Conservation (phyloP, 2,888 invertebrate genomes). For the Chrysolina haemoptera region DNA sequence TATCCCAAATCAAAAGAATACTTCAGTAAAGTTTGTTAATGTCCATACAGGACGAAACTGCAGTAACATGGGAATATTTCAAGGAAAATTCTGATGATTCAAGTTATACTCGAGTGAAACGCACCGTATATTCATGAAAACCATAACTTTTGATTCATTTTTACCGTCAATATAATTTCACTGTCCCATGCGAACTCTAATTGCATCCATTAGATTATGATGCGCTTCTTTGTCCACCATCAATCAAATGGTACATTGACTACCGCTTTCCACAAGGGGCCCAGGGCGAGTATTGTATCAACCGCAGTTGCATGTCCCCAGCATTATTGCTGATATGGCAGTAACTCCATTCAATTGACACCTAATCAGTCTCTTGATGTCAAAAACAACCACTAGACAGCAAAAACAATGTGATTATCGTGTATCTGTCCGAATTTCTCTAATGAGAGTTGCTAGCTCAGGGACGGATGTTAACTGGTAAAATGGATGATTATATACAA, state of each 20-base stretch:
- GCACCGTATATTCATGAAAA: too few relatives aligned
- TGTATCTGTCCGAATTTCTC: not conserved
- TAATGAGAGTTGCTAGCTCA: not conserved
- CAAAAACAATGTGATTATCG: slow-evolving; percentile 9
- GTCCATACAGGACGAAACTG: too few relatives aligned
- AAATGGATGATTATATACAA: not conserved
- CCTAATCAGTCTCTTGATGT: slow-evolving; percentile 1
- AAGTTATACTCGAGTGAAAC: too few relatives aligned
- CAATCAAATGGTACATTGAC: slow-evolving; percentile 12
- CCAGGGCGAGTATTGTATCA: not conserved
- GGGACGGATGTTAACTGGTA: not conserved
- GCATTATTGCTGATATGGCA: not conserved
- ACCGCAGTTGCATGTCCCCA: not conserved
- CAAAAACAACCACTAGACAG: not conserved
- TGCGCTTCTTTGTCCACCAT: not conserved
- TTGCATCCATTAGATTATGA: not conserved
- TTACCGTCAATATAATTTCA: not conserved
- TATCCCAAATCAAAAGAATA: too few relatives aligned
- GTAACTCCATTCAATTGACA: slow-evolving; percentile 13
- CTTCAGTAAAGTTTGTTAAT: too few relatives aligned
- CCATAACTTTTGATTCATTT: too few relatives aligned
- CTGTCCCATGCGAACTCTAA: not conserved
- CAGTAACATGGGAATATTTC: too few relatives aligned
- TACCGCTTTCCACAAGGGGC: slow-evolving; percentile 4
- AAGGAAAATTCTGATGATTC: too few relatives aligned